These are phyloP conservation scores for Diorhabda sublineata DNA, from an alignment of 1,140 invertebrate species.

Conservation along the genomic window DNA sequence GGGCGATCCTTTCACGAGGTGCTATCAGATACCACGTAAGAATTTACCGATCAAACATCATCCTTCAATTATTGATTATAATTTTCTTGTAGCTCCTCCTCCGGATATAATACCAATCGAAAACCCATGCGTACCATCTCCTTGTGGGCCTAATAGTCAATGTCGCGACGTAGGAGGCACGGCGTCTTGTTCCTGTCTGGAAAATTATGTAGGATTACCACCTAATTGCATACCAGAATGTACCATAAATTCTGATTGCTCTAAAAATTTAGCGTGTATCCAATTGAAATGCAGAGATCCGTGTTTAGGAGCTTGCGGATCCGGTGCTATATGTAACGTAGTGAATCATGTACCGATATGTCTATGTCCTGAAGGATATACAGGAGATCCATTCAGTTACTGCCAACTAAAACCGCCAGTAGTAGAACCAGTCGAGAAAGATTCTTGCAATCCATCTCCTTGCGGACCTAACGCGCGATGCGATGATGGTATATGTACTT, in stretches of 20 bases:
- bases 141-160: constrained; percentile 66
- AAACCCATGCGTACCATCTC: constrained; percentile 69
- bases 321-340: constrained; percentile 56
- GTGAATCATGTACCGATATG: constrained; percentile 62
- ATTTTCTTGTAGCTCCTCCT: neutral
- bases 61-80: neutral
- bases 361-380: constrained; percentile 57
- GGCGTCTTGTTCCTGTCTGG: constrained; percentile 60
- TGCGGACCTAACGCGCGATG: constrained; percentile 63
- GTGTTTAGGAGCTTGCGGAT: constrained; percentile 64
- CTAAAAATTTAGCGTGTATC: constrained; percentile 58
- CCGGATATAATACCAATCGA: constrained; percentile 29
- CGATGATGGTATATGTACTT: constrained; percentile 62
- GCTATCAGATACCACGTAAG: constrained; percentile 50
- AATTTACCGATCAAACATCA: neutral
- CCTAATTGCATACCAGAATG: constrained; percentile 65
- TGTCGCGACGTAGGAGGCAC: constrained; percentile 60
- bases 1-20: constrained; percentile 63
- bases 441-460: constrained; percentile 60
- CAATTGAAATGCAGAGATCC: constrained; percentile 61
- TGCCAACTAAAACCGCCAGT: constrained; percentile 53
- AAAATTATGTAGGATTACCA: constrained; percentile 51
- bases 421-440: constrained; percentile 42
- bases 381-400: constrained; percentile 62
- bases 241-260: constrained; percentile 67